These are phyloP conservation scores for Halichoeres trimaculatus DNA, from an alignment of 2,113 vertebrate species.

Conservation along the genomic window DNA sequence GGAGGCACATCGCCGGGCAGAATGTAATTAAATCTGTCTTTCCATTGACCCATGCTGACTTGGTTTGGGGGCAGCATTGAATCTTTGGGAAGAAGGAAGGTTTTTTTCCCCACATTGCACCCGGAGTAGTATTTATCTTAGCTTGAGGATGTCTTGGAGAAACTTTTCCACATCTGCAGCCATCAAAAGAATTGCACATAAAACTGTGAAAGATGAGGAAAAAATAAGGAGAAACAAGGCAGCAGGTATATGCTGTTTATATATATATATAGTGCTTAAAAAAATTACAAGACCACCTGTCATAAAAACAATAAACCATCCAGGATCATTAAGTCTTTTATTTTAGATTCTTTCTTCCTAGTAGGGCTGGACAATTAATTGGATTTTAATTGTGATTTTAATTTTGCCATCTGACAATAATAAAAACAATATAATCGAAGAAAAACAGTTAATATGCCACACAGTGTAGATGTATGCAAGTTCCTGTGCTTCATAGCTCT, in stretches of 20 bases:
- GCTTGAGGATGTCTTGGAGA: slow-evolving; percentile 6
- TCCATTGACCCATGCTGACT: slow-evolving; percentile 55
- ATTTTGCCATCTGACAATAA: no score
- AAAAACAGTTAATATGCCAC: no score
- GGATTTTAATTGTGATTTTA: no score
- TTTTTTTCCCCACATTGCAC: slow-evolving; percentile 1
- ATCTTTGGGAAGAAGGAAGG: slow-evolving; percentile 27
- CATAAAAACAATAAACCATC: no score
- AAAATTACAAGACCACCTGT: no score
- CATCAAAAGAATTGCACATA: slow-evolving; percentile 23
- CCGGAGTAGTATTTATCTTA: slow-evolving; percentile 32
- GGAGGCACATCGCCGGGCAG: slow-evolving; percentile 49
- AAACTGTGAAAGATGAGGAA: slow-evolving; percentile 23
- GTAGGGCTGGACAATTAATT: no score
- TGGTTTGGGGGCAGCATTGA: slow-evolving; percentile 41
- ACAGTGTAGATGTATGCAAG: no score
- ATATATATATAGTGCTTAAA: no score
- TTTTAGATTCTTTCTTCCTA: no score
- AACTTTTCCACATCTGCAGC: slow-evolving; percentile 16
- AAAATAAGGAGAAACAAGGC: neutral
- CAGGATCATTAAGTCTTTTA: no score
- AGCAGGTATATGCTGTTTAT: neutral
- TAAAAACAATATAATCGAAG: no score
- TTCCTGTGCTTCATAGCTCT: no score
- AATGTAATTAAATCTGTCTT: slow-evolving; percentile 71